phyloP scores from a whole-genome alignment of 2,888 invertebrate genomes.

The Venustoraphidia nigricollis region DNA sequence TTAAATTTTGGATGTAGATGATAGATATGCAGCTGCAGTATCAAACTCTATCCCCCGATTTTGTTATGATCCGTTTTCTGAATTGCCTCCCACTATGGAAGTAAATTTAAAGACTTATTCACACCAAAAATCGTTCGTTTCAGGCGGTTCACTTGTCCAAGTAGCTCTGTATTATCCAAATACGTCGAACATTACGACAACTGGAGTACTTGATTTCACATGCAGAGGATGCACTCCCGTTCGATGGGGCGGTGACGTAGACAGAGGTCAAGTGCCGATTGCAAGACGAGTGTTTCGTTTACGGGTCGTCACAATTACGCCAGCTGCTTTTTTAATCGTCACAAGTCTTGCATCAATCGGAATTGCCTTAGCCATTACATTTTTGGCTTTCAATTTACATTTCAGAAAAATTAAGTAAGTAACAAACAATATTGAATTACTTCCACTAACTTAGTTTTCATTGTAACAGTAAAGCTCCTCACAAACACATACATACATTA shows the following conservation, averaged over 20 bases:
- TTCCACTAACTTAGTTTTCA: no score
- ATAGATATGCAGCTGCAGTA: no score
- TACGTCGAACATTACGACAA: slow-evolving; percentile 19
- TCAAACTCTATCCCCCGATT: no score
- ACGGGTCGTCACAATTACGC: slow-evolving; percentile 61
- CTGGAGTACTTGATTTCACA: slow-evolving; percentile 43
- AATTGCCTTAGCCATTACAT: slow-evolving; percentile 55
- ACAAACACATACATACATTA: background rate
- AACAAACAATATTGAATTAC: background rate
- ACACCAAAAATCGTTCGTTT: slow-evolving; percentile 16
- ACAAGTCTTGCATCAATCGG: slow-evolving; percentile 59
- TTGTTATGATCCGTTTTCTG: no score
- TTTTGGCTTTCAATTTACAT: slow-evolving; percentile 69
- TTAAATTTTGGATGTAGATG: no score
- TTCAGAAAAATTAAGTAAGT: slow-evolving; percentile 66
- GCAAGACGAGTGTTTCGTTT: slow-evolving; percentile 61
- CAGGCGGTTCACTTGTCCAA: slow-evolving; percentile 52
- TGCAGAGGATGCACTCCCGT: slow-evolving; percentile 54
- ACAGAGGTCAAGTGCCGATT: slow-evolving; percentile 53
- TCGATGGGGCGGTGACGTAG: slow-evolving; percentile 44
- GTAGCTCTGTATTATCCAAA: slow-evolving; percentile 55
- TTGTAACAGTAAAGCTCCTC: no score
- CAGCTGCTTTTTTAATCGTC: slow-evolving; percentile 57
- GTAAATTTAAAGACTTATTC: no score
- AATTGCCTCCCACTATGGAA: no score